Evolutionary conservation across 1,140 invertebrate genomes (phyloP).

Genomic region (Mercenaria mercenaria): DNA sequence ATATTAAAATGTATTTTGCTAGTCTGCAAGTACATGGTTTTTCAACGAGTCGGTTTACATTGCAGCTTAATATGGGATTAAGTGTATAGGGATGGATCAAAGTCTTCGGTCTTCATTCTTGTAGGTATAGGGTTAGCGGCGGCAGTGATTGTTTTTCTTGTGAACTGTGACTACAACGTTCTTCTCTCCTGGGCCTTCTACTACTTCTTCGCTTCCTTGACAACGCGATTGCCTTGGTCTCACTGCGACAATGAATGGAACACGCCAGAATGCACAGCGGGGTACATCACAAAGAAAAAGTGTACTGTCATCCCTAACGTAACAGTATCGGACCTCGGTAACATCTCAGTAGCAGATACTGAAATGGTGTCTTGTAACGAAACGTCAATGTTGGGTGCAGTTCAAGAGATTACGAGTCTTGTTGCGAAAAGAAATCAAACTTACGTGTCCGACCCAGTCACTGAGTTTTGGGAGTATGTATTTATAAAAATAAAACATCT

Average conservation of each 20-base stretch:
- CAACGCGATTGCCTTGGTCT: constrained; percentile 84
- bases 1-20: too few relatives aligned
- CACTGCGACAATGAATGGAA: constrained; percentile 86
- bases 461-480: constrained; percentile 84
- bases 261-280: constrained; percentile 74
- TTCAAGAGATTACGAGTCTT: neutral
- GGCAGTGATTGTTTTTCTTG: constrained; percentile 80
- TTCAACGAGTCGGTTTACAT: too few relatives aligned
- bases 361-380: neutral
- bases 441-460: constrained; percentile 76
- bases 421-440: neutral
- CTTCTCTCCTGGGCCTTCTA: constrained; percentile 84
- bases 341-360: neutral
- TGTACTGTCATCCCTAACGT: neutral
- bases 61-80: too few relatives aligned
- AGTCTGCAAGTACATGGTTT: too few relatives aligned
- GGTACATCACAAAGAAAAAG: neutral
- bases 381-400: neutral
- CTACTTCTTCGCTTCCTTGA: constrained; percentile 84
- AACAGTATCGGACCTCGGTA: neutral
- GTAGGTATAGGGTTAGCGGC: constrained; percentile 81
- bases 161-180: constrained; percentile 84
- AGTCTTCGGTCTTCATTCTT: too few relatives aligned
- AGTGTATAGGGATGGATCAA: too few relatives aligned
- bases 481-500: too few relatives aligned